Base-by-base conservation (phyloP, 2,797 vertebrate species). In the Spinus olivaceus region DNA sequence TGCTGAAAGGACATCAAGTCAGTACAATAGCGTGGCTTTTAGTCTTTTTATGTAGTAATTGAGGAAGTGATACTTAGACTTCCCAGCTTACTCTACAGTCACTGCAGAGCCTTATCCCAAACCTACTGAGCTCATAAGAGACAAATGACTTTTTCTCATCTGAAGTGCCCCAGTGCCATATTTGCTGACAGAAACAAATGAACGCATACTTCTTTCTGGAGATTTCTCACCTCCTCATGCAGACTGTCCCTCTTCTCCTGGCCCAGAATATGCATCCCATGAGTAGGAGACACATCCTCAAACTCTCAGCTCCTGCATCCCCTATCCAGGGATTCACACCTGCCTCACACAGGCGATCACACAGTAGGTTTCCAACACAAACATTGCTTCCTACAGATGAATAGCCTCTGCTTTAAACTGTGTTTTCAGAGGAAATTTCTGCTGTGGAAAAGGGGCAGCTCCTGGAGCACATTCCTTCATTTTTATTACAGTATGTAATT, bases 1-100 rank as follows among this genome's bases (percentile, higher is more conserved):
- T 44, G n/a, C 65, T 60, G 33, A 79, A 50, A 0, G 1, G 17
- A 44, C 6, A 14, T 4, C 0, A 2, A 57, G 10, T 23, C 0
- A 1, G 23, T 19, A 49, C 53, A 33, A 19, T 27, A 39, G 9
- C 4, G 10, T n/a, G 51, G 33, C 6, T 35, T 61, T 74, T 18
- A 56, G 37, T 37, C 27, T 30, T 72, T 47, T 47, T 16, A 30
- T 12, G 53, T 4, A 61, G 14, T 25, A 79, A 41, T 65, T 60
- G 35, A 51, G 41, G 46, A 19, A 10, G 18, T 30, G 37, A n/a
- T 14, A 15, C 54, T 47, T 47, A 54, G 54, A 67, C 41, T 71
- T 81, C 53, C n/a, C 50, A 79, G 32, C 32, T 85, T 30, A 23
- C 35, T 51, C 47, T 30, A n/a, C 39, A 50, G 39, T 23, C 27